Conservation (phyloP, 2,113 vertebrate genomes). For the Electrona antarctica region DNA sequence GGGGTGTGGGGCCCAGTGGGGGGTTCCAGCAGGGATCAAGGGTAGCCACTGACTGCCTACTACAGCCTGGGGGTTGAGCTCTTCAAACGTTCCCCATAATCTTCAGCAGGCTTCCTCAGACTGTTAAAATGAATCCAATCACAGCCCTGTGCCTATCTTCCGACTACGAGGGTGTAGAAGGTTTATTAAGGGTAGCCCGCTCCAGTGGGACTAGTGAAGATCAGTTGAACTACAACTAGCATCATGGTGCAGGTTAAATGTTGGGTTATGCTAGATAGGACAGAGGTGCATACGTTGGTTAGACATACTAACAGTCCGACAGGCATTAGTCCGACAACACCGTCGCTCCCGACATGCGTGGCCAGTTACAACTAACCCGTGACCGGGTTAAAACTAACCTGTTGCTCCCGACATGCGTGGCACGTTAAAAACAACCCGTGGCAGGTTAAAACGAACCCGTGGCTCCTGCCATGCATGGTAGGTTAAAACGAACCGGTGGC, state of each 20-base stretch:
- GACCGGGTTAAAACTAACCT: no score
- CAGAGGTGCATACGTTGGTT: background rate
- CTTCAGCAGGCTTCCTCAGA: conserved; percentile 62
- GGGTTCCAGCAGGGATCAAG: conserved; percentile 56
- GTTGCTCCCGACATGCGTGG: no score
- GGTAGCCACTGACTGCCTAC: conserved; percentile 28
- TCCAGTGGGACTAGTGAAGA: conserved; percentile 21
- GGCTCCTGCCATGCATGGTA: no score
- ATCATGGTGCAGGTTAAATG: background rate
- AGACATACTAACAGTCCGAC: no score
- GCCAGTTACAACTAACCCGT: no score
- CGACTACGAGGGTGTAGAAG: conserved; percentile 10
- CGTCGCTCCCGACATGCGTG: no score
- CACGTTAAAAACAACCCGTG: no score
- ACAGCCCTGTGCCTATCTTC: conserved; percentile 49
- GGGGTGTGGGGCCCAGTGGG: no score
- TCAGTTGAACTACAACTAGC: conserved; percentile 10
- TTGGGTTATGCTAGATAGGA: conserved; percentile 6
- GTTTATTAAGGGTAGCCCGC: conserved; percentile 50
- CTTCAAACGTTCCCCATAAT: conserved; percentile 71
- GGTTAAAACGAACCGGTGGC: no score
- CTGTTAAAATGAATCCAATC: conserved; percentile 65
- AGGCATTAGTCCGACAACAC: no score
- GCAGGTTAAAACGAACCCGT: no score
- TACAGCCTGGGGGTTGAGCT: conserved; percentile 58